Evolutionary conservation across 1,140 invertebrate genomes (phyloP).

Genomic region (Drosophila sp.): DNA sequence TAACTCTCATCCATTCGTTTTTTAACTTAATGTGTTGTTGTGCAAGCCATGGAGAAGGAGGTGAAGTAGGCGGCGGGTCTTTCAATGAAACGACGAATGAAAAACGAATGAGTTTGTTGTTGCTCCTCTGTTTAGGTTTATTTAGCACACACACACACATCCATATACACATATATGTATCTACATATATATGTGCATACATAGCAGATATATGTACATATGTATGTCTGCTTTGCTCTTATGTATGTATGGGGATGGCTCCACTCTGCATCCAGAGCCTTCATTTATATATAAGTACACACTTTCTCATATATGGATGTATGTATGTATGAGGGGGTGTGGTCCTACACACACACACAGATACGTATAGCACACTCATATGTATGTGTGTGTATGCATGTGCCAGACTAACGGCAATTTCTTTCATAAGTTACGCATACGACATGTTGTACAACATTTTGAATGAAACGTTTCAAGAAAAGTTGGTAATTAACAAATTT

Average conservation of each 20-base stretch:
- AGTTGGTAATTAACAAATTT: background rate
- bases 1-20: constrained; percentile 80
- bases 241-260: constrained; percentile 11
- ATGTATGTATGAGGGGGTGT: constrained; percentile 35
- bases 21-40: constrained; percentile 72
- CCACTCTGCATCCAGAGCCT: constrained; percentile 1
- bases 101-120: constrained; percentile 76
- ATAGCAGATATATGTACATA: constrained; percentile 18
- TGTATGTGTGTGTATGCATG: constrained; percentile 9
- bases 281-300: constrained; percentile 22
- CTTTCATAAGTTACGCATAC: constrained; percentile 51
- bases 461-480: constrained; percentile 6
- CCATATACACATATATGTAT: constrained; percentile 22
- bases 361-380: background rate
- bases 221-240: constrained; percentile 7
- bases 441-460: constrained; percentile 25
- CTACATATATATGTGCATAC: constrained; percentile 23
- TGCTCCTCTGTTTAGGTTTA: constrained; percentile 74
- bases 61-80: constrained; percentile 19
- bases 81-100: constrained; percentile 72
- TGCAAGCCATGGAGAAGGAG: background rate
- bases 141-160: constrained; percentile 62
- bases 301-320: constrained; percentile 12
- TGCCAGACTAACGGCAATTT: constrained; percentile 12
- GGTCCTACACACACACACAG: constrained; percentile 12